A percentile compares a stretch with the other conserved stretches of the same genome.
Conservation (phyloP, 1,140 invertebrate species). For the Fopius arisanus region DNA sequence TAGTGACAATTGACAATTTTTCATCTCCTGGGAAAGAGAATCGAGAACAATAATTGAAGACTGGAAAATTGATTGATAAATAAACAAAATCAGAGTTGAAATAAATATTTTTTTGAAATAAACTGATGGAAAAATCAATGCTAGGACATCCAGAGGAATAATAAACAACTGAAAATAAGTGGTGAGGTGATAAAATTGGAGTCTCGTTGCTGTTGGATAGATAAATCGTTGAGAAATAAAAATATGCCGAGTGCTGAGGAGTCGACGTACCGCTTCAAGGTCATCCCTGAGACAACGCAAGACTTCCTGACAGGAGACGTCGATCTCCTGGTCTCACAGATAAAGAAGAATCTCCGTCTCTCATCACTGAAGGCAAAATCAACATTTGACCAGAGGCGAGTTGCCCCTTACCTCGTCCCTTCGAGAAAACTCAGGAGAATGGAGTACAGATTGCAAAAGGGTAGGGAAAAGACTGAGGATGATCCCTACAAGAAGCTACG, state of each 20-base stretch:
- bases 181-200: background rate
- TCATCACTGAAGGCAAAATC: slow-evolving; percentile 61
- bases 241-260: slow-evolving; percentile 62
- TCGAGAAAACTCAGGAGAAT: slow-evolving; percentile 54
- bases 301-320: slow-evolving; percentile 68
- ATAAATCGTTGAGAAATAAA: background rate
- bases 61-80: no score
- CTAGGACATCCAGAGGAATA: no score
- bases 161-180: background rate
- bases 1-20: no score
- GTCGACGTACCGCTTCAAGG: slow-evolving; percentile 55
- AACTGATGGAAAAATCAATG: no score
- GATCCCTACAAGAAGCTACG: slow-evolving; percentile 32
- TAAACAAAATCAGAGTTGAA: no score
- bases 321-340: slow-evolving; percentile 74
- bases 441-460: background rate
- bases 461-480: slow-evolving; percentile 20
- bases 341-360: slow-evolving; percentile 74
- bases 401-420: slow-evolving; percentile 70
- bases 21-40: no score
- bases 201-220: no score
- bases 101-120: no score
- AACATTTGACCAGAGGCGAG: slow-evolving; percentile 53
- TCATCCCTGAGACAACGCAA: slow-evolving; percentile 58
- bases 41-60: no score